Base-by-base conservation (phyloP, 2,797 vertebrate species). In the Cuculus canorus region DNA sequence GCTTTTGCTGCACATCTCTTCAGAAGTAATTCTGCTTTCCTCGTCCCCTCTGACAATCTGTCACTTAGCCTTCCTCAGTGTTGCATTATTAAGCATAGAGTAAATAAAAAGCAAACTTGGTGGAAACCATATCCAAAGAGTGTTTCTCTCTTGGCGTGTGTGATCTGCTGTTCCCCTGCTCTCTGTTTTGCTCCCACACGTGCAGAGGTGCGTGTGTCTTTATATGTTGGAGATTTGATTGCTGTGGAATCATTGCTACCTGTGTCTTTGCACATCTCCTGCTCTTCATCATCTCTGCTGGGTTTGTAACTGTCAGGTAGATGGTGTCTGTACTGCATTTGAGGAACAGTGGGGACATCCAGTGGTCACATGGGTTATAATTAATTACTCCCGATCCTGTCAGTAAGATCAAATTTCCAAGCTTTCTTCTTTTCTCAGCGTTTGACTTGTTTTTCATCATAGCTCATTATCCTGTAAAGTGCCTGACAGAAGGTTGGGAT, bases 321-420 rank as follows among this genome's bases (percentile, higher is more conserved):
- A 73, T 22, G 88, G 61, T 66, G 45, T 9, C 66, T 92, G 25
- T 6, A 35, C 78, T 39, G 82, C 92, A 97, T 97, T 95, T 69
- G 94, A 98, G 97, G 98, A 96, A 88, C 96, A 35, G 91, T 97
- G 97, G 95, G 94, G 97, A 98, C 97, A 98, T 98, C 98, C 97
- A 98, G 98, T 96, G 98, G 98, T 94, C 97, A 88, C 50, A 65
- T 23, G 68, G 89, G 93, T 96, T 96, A 86, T 79, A 96, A 97
- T 98, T 98, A 97, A 97, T 97, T 96, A 96, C 96, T 97, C 91
- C 82, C 4, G 7, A 94, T 88, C 82, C 91, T 43, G 32, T 89
- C 82, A 73, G 54, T 28, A 43, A 66, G 56, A 90, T 89, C 69
- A 81, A 14, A 33, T 95, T 83, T 37, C 89, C 83, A 54, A 72